These are phyloP conservation scores for Morone saxatilis DNA, from an alignment of 2,113 vertebrate genomes.

Conservation along the genomic window DNA sequence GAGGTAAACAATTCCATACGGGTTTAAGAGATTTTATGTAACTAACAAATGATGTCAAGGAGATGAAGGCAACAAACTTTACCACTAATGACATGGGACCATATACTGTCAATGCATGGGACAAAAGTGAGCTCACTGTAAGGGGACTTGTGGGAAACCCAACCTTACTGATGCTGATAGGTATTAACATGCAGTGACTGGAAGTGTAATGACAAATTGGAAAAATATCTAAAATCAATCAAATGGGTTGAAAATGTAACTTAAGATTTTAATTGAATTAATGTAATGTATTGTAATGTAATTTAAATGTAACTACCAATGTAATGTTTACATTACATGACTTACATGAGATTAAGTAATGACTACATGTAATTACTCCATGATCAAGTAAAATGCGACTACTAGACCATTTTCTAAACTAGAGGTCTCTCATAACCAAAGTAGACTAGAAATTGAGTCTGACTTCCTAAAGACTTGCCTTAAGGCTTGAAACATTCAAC, in stretches of 20 bases:
- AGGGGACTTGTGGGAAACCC: neutral
- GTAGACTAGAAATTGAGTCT: neutral
- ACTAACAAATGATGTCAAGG: neutral
- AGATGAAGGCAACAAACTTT: neutral
- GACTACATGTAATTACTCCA: neutral
- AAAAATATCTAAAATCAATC: too few relatives aligned
- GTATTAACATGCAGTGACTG: too few relatives aligned
- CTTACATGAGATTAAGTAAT: too few relatives aligned
- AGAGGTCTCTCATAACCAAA: neutral
- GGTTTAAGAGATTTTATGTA: slow-evolving; percentile 5
- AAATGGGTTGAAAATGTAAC: too few relatives aligned
- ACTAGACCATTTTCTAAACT: neutral
- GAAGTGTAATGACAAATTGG: too few relatives aligned
- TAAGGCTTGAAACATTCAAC: neutral
- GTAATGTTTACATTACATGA: neutral
- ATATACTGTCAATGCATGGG: too few relatives aligned
- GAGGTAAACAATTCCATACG: neutral
- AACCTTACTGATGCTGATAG: too few relatives aligned
- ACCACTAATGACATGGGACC: neutral
- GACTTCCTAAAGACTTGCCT: neutral
- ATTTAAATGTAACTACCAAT: neutral
- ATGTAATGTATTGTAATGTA: too few relatives aligned
- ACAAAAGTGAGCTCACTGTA: too few relatives aligned
- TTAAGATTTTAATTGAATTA: too few relatives aligned
- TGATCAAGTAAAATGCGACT: neutral